These are phyloP conservation scores for Burhinus bistriatus DNA, from an alignment of 2,113 vertebrate species.

Conservation along the genomic window DNA sequence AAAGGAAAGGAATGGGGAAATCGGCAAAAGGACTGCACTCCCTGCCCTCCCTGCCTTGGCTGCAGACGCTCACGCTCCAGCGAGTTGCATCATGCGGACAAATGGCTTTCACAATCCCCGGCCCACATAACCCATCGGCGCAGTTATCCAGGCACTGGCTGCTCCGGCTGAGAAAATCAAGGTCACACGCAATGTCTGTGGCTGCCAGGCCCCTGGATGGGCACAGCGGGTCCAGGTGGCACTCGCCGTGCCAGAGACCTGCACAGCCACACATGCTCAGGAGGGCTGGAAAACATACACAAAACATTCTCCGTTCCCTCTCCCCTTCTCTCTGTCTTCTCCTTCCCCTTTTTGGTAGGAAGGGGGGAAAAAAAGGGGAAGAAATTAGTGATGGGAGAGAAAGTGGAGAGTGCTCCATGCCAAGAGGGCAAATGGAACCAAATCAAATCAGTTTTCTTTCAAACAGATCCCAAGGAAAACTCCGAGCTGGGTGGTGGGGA, in stretches of 20 bases:
- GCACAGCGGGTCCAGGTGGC: background rate
- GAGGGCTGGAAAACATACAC: background rate
- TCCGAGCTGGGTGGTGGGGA: background rate
- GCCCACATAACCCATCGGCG: background rate
- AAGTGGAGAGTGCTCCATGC: background rate
- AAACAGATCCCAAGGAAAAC: background rate
- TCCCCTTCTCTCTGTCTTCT: background rate
- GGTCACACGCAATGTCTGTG: background rate
- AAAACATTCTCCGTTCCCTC: background rate
- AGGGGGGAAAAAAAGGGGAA: background rate
- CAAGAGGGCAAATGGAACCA: background rate
- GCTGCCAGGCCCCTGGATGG: background rate
- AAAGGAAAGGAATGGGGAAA: background rate
- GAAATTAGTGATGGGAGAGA: background rate
- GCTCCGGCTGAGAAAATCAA: background rate
- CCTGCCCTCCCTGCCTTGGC: background rate
- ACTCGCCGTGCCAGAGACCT: background rate
- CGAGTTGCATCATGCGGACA: background rate
- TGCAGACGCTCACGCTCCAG: background rate
- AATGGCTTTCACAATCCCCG: constrained; percentile 43
- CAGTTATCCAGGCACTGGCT: background rate
- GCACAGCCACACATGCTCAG: rapidly evolving
- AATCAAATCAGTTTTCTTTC: background rate
- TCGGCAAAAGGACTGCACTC: background rate
- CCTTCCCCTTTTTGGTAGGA: background rate